Evolutionary conservation across 2,888 invertebrate species (phyloP).

Genomic region (Aphodius granarius): DNA sequence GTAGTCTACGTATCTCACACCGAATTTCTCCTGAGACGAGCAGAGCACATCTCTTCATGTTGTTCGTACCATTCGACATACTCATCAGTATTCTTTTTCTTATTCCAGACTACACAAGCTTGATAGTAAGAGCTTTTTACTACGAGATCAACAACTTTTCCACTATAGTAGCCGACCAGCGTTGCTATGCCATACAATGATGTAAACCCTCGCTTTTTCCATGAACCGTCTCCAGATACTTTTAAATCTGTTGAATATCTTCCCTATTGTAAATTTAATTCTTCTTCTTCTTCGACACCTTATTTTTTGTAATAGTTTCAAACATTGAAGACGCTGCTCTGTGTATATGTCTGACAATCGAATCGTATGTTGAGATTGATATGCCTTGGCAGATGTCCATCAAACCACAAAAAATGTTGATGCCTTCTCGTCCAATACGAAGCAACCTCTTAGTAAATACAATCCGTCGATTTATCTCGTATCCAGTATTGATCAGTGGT

Average conservation of each 20-base stretch:
- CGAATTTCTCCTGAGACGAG: too few species aligned
- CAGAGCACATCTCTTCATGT: slow-evolving; percentile 29
- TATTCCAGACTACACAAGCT: slow-evolving; percentile 26
- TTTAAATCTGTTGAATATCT: background rate
- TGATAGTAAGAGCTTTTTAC: slow-evolving; percentile 31
- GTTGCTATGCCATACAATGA: slow-evolving; percentile 29
- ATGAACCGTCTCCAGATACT: slow-evolving; percentile 24
- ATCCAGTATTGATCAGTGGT: slow-evolving; percentile 35
- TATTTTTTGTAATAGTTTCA: slow-evolving; percentile 29
- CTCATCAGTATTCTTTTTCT: slow-evolving; percentile 27
- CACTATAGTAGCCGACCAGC: slow-evolving; percentile 27
- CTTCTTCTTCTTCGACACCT: slow-evolving; percentile 30
- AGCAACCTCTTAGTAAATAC: slow-evolving; percentile 38
- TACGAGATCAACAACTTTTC: slow-evolving; percentile 30
- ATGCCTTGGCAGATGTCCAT: slow-evolving; percentile 37
- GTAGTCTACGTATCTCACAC: too few species aligned
- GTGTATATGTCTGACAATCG: slow-evolving; percentile 28
- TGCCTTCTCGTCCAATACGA: slow-evolving; percentile 38
- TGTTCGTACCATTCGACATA: slow-evolving; percentile 29
- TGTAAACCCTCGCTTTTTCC: slow-evolving; percentile 25
- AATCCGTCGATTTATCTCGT: slow-evolving; percentile 39
- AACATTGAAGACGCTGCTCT: slow-evolving; percentile 29
- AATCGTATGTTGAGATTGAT: slow-evolving; percentile 29
- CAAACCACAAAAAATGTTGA: slow-evolving; percentile 38
- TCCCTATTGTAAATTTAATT: slow-evolving; percentile 4